These are phyloP conservation scores for Lipophrys pholis DNA, from an alignment of 2,113 vertebrate genomes.

Conservation along the genomic window DNA sequence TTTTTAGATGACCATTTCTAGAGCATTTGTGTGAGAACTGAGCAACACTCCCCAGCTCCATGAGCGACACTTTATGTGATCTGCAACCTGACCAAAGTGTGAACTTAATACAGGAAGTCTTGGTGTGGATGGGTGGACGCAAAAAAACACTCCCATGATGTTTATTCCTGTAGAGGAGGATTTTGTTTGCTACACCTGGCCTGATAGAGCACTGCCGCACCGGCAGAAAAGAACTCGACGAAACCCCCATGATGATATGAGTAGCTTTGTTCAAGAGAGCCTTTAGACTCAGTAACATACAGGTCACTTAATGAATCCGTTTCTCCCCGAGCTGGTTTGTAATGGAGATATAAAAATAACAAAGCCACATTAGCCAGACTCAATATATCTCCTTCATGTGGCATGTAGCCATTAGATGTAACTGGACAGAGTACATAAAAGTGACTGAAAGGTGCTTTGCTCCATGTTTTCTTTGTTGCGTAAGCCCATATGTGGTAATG, in stretches of 20 bases:
- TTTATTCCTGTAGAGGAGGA: background rate
- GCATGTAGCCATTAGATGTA: constrained; percentile 55
- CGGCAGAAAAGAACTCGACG: background rate
- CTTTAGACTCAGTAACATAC: background rate
- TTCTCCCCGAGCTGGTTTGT: background rate
- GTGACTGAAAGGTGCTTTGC: constrained; percentile 72
- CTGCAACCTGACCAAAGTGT: background rate
- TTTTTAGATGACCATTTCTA: constrained; percentile 1
- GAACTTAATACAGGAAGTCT: background rate
- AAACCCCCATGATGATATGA: background rate
- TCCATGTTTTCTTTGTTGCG: constrained; percentile 57
- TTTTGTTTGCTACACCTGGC: background rate
- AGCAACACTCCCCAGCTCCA: background rate
- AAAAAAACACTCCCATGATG: background rate
- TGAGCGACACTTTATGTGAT: constrained; percentile 14
- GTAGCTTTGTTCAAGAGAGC: constrained; percentile 2
- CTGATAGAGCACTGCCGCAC: background rate
- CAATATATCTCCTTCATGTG: constrained; percentile 46
- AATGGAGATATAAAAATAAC: constrained; percentile 23
- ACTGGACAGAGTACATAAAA: constrained; percentile 67
- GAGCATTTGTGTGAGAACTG: background rate
- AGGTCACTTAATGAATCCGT: constrained; percentile 3
- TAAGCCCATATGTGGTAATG: constrained; percentile 60
- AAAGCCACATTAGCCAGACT: constrained; percentile 31
- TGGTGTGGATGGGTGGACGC: background rate